Evolutionary conservation across 2,113 vertebrate genomes (phyloP), one percentile per base, ranked within the genome.

Genomic region (Pionites leucogaster): DNA sequence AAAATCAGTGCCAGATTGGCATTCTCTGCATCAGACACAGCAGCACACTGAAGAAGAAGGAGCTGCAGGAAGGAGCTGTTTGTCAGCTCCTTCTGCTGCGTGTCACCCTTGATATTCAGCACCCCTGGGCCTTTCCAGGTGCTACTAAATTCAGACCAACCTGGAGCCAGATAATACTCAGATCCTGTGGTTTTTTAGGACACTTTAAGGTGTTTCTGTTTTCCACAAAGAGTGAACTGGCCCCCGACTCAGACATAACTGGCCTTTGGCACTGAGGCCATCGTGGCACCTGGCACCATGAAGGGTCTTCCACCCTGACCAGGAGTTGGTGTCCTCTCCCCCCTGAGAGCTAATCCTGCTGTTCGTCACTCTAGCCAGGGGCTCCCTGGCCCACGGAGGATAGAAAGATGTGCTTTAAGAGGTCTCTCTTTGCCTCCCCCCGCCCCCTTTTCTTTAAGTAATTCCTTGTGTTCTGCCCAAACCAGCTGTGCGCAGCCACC

Each of bases 1-100:
- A 74, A 70, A 71, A 75, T 78, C 39, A 6, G 37, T 15, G 60
- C 64, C 86, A 86, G 86, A 67, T 88, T 75, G 77, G 92, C 91
- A 60, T 90, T 52, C 77, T 86, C 42, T 83, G 79, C 82, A 88
- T 65, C 90, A 88, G 90, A 74, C 41, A 0, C 59, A 89, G 81
- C 72, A 24, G 28, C 10, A 49, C 47, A 24, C 23, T 49, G 47
- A 24, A 49, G 47, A 46, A 47, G 46, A 47, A 47, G 46, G 23
- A 86, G 49, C 82, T 74, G 67, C 70, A 7, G 88, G 70, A 94
- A 29, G 60, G 82, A 90, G 41, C 68, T n/a, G 82, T 33, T 76
- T 82, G 65, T 71, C 60, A 60, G 77, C 42, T 67, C 41, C 80
- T 83, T 49, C 72, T 72, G 85, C 88, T 81, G 37, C 5, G 1